Evolutionary conservation across 2,888 invertebrate species (phyloP).

Genomic region (Danaus chrysippus): DNA sequence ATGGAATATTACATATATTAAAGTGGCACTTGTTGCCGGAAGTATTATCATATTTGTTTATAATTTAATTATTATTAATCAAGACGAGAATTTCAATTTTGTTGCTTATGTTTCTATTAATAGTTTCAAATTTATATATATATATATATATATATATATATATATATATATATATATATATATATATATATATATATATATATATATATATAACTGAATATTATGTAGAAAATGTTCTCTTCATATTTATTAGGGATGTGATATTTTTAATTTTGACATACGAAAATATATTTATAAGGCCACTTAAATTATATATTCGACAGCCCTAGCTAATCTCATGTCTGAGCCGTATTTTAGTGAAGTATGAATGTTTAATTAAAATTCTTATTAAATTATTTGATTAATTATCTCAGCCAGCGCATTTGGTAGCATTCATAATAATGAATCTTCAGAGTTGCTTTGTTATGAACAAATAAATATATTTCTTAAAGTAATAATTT

Average conservation of each 20-base stretch:
- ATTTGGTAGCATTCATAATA: background rate
- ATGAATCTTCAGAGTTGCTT: constrained; percentile 26
- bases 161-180: too few species aligned
- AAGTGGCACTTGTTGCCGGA: constrained; percentile 6
- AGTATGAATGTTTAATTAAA: constrained; percentile 16
- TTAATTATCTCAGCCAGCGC: constrained; percentile 13
- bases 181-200: too few species aligned
- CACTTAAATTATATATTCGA: background rate
- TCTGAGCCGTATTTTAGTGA: constrained; percentile 9
- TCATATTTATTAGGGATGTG: constrained; percentile 3
- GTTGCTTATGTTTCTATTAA: constrained; percentile 1
- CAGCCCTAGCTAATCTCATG: constrained; percentile 9
- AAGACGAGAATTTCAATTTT: background rate
- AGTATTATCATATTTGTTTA: background rate
- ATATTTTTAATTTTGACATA: constrained; percentile 8
- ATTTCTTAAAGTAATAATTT: too few species aligned
- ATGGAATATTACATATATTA: constrained; percentile 25
- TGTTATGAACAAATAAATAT: constrained; percentile 21
- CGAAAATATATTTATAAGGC: background rate
- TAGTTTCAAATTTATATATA: too few species aligned
- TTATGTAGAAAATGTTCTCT: too few species aligned
- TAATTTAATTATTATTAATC: background rate
- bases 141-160: too few species aligned
- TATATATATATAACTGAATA: too few species aligned
- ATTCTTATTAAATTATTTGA: constrained; percentile 18